These are phyloP conservation scores for Ruditapes philippinarum DNA, from an alignment of 1,140 invertebrate genomes.

Conservation along the genomic window DNA sequence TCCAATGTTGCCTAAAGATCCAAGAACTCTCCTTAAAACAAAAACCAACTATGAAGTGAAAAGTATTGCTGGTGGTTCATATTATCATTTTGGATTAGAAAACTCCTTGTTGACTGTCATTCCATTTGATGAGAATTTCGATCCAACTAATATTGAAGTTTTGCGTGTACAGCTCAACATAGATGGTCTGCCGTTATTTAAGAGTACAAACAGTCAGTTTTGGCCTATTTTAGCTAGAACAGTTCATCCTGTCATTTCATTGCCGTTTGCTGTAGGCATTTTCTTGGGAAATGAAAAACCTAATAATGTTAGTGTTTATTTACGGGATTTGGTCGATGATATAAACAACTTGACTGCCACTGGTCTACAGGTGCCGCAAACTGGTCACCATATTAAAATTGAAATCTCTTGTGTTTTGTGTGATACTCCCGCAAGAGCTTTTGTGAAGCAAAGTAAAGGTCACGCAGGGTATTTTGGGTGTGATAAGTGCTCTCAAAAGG, in stretches of 20 bases:
- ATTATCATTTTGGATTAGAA: constrained; percentile 63
- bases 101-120: constrained; percentile 47
- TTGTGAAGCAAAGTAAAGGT: constrained; percentile 82
- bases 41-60: constrained; percentile 36
- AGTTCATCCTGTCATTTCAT: constrained; percentile 16
- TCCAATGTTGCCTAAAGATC: constrained; percentile 52
- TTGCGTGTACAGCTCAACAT: constrained; percentile 64
- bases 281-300: constrained; percentile 60
- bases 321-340: constrained; percentile 61
- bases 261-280: constrained; percentile 58
- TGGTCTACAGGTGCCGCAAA: constrained; percentile 14
- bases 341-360: constrained; percentile 36
- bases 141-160: constrained; percentile 35
- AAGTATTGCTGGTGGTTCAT: constrained; percentile 49
- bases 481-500: constrained; percentile 71
- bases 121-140: constrained; percentile 43
- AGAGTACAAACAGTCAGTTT: constrained; percentile 63
- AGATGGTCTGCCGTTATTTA: constrained; percentile 68
- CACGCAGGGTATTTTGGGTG: constrained; percentile 75
- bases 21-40: constrained; percentile 54
- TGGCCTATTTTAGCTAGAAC: constrained; percentile 65
- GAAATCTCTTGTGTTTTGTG: constrained; percentile 79
- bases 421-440: constrained; percentile 86
- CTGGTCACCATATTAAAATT: constrained; percentile 60
- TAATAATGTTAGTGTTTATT: constrained; percentile 43